These are phyloP conservation scores for Megaleporinus macrocephalus DNA, from an alignment of 2,113 vertebrate genomes.

Conservation along the genomic window DNA sequence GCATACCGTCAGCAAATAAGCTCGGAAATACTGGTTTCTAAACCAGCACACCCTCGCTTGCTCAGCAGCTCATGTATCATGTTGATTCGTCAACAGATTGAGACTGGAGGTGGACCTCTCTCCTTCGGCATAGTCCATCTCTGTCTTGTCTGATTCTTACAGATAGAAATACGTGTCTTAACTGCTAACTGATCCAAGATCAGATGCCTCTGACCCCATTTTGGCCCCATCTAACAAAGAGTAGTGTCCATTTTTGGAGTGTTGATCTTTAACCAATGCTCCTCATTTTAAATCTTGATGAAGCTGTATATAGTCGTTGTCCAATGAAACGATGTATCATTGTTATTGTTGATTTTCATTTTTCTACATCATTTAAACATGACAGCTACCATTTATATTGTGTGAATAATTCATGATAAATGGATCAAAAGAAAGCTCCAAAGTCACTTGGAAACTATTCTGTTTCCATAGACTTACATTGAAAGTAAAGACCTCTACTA, in stretches of 20 bases:
- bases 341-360: too few species aligned
- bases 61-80: slow-evolving; percentile 21
- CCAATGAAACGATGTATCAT: too few species aligned
- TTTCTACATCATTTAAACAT: too few species aligned
- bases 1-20: slow-evolving; percentile 29
- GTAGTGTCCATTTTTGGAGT: not conserved
- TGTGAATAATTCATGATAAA: too few species aligned
- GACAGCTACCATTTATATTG: too few species aligned
- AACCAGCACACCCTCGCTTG: not conserved
- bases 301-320: not conserved
- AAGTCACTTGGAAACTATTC: too few species aligned
- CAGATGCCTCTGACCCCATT: not conserved
- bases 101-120: not conserved
- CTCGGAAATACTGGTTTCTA: slow-evolving; percentile 34
- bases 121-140: too few species aligned
- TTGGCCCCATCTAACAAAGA: not conserved
- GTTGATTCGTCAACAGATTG: slow-evolving; percentile 13
- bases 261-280: slow-evolving; percentile 5
- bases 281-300: not conserved
- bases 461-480: too few species aligned
- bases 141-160: not conserved
- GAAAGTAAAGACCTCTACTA: too few species aligned
- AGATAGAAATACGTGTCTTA: not conserved
- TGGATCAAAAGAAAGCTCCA: too few species aligned
- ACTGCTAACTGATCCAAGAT: not conserved